Evolutionary conservation across 2,888 invertebrate species (phyloP).

Genomic region (Esperia sulphurella): DNA sequence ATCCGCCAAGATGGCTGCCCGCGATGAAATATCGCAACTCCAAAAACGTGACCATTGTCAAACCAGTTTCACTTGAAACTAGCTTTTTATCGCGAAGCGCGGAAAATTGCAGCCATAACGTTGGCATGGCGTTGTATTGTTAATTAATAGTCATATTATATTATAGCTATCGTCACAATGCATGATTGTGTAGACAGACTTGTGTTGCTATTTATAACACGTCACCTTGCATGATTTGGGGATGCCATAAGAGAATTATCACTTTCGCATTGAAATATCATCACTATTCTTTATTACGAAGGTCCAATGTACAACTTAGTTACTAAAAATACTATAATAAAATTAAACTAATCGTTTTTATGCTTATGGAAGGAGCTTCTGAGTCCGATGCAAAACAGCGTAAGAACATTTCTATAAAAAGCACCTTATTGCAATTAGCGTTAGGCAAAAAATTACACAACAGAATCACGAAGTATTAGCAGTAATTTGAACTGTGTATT

Average conservation of each 20-base stretch:
- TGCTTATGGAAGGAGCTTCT: constrained; percentile 61
- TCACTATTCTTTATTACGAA: constrained; percentile 25
- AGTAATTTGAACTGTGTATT: no score
- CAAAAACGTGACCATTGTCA: not conserved
- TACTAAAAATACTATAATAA: constrained; percentile 13
- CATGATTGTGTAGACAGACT: no score
- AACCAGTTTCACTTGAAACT: no score
- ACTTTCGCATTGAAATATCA: constrained; percentile 6
- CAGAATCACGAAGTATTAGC: not conserved
- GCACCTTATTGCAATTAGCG: constrained; percentile 10
- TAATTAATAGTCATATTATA: no score
- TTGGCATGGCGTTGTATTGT: no score
- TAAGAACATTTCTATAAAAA: constrained; percentile 51
- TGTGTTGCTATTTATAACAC: no score
- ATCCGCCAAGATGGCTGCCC: no score
- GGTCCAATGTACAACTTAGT: constrained; percentile 64
- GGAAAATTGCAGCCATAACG: no score
- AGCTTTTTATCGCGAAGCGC: no score
- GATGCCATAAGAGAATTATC: constrained; percentile 10
- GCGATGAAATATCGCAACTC: no score
- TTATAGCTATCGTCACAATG: no score
- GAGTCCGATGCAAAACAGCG: constrained; percentile 58
- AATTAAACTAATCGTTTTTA: constrained; percentile 36
- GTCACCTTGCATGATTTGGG: constrained; percentile 10
- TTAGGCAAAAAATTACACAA: not conserved